Conservation (phyloP, 2,797 vertebrate species). For the Tympanoctomys barrerae region DNA sequence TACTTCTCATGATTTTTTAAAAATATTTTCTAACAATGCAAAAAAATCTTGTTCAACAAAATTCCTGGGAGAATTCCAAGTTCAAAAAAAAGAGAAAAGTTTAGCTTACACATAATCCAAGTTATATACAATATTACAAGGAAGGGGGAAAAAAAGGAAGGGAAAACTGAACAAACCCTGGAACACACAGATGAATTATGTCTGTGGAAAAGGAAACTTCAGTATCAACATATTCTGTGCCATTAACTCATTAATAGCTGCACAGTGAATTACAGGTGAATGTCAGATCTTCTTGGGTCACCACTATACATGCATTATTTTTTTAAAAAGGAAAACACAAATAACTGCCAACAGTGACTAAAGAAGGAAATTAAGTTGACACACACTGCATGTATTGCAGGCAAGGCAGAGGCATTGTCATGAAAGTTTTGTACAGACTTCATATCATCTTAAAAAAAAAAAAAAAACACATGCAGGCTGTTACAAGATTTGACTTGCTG, state of each 20-base stretch:
- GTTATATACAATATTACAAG: slow-evolving; percentile 90
- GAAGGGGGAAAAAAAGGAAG: neutral
- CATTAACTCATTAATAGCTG: slow-evolving; percentile 86
- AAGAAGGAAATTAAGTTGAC: slow-evolving; percentile 91
- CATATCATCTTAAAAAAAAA: slow-evolving; percentile 96
- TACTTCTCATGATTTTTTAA: slow-evolving; percentile 85
- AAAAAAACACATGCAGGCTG: slow-evolving; percentile 92
- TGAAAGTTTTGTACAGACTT: slow-evolving; percentile 99
- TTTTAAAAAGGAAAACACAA: slow-evolving; percentile 84
- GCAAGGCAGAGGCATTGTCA: slow-evolving; percentile 99
- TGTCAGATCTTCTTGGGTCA: slow-evolving; percentile 89
- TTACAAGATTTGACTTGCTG: slow-evolving; percentile 94
- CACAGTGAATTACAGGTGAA: slow-evolving; percentile 85
- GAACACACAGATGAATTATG: slow-evolving; percentile 82
- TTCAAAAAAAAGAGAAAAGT: slow-evolving; percentile 87
- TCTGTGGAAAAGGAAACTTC: slow-evolving; percentile 84
- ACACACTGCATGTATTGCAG: slow-evolving; percentile 95
- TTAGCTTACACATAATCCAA: slow-evolving; percentile 93
- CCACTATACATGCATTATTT: slow-evolving; percentile 90
- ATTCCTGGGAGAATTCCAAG: slow-evolving; percentile 87
- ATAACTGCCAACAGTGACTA: slow-evolving; percentile 88
- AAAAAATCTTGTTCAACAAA: slow-evolving; percentile 88
- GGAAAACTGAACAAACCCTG: slow-evolving; percentile 87
- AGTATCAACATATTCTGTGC: slow-evolving; percentile 83
- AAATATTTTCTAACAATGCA: slow-evolving; percentile 87